These are phyloP conservation scores for Otis tarda DNA, from an alignment of 2,113 vertebrate genomes.

Conservation along the genomic window DNA sequence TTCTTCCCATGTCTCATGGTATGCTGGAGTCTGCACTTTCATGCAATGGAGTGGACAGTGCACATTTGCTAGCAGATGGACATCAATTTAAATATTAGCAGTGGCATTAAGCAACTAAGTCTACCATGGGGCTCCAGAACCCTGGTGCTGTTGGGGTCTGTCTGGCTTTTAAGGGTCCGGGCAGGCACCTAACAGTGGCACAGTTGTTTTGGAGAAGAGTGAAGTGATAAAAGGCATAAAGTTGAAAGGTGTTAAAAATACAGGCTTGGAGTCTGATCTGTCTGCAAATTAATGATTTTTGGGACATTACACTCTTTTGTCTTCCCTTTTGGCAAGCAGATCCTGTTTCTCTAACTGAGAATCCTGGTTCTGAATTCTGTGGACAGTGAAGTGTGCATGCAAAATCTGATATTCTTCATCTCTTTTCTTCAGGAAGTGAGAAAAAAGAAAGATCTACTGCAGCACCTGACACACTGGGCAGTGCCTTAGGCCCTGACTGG, in stretches of 20 bases:
- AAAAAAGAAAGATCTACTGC: conserved; percentile 4
- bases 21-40: not conserved
- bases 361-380: not conserved
- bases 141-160: not conserved
- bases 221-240: not conserved
- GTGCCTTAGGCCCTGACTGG: conserved; percentile 95
- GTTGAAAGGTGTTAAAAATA: not conserved
- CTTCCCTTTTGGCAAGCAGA: not conserved
- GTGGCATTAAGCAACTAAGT: not conserved
- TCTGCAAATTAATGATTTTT: not conserved
- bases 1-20: not conserved
- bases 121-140: not conserved
- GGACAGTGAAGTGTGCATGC: not conserved
- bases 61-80: not conserved
- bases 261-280: not conserved
- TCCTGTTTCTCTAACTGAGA: not conserved
- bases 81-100: not conserved
- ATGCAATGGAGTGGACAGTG: not conserved
- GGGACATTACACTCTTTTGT: not conserved
- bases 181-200: not conserved
- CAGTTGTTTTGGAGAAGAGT: not conserved
- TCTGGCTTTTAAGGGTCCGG: not conserved
- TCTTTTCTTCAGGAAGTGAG: conserved; percentile 62
- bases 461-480: conserved; percentile 74
- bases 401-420: not conserved